Conservation (phyloP, 2,113 vertebrate genomes). For the Cheirogaleus medius region DNA sequence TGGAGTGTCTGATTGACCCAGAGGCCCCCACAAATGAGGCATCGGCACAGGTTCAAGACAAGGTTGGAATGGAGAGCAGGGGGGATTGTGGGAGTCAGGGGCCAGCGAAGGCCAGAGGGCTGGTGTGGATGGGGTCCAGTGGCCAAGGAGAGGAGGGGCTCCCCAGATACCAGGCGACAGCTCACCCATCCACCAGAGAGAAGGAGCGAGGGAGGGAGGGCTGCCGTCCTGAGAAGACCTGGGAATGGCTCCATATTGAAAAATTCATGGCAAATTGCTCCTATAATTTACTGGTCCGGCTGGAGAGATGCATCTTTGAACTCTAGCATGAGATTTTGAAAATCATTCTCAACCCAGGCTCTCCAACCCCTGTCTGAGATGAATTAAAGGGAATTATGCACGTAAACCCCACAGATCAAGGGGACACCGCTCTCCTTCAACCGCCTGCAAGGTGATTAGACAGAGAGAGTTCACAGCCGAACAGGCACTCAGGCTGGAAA, state of each 20-base stretch:
- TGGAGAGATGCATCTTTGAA: slow-evolving; percentile 68
- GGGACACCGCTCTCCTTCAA: slow-evolving; percentile 59
- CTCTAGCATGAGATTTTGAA: slow-evolving; percentile 59
- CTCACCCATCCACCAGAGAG: neutral
- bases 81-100: neutral
- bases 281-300: slow-evolving; percentile 52
- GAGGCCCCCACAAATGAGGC: neutral
- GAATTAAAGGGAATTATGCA: slow-evolving; percentile 80
- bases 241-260: neutral
- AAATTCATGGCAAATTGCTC: slow-evolving; percentile 54
- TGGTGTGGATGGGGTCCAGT: neutral
- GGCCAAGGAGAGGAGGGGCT: neutral
- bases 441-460: slow-evolving; percentile 69
- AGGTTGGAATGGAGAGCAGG: neutral
- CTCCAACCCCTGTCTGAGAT: slow-evolving; percentile 43
- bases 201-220: rapidly evolving
- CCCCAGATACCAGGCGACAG: neutral
- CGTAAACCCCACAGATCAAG: slow-evolving; percentile 71
- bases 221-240: neutral
- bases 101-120: neutral
- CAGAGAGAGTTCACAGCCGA: slow-evolving; percentile 63
- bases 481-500: slow-evolving; percentile 21
- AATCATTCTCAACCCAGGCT: slow-evolving; percentile 63
- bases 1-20: neutral
- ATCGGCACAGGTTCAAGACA: neutral